Conservation (phyloP, 2,113 vertebrate genomes). For the Apodemus speciosus region DNA sequence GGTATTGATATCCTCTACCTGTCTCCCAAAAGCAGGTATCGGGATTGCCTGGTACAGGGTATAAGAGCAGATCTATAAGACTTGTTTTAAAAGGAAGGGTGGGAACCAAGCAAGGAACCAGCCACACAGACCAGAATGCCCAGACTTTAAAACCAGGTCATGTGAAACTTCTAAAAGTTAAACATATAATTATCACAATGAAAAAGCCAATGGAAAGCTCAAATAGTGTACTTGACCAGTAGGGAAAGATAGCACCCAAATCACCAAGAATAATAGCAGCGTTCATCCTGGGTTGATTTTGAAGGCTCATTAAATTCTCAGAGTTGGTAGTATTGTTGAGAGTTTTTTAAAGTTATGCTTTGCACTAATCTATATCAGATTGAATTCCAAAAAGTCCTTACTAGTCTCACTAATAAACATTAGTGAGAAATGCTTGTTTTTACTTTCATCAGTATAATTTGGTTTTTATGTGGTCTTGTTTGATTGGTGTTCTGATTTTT, state of each 20-base stretch:
- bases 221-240: not conserved
- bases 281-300: not conserved
- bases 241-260: not conserved
- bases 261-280: not conserved
- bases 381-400: not conserved
- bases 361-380: not conserved
- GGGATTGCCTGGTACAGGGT: not conserved
- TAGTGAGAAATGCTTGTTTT: conserved; percentile 11
- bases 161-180: not conserved
- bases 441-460: not conserved
- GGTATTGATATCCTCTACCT: not conserved
- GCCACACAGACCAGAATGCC: not conserved
- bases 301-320: conserved; percentile 25
- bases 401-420: not conserved
- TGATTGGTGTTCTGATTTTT: conserved; percentile 9
- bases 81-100: not conserved
- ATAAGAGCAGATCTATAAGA: not conserved
- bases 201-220: not conserved
- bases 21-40: not conserved
- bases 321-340: not conserved
- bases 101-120: not conserved
- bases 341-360: not conserved
- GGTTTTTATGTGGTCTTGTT: not conserved
- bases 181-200: conserved; percentile 19
- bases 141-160: not conserved